A percentile compares a stretch with the other conserved stretches of the same genome.
Conservation (phyloP, 2,113 vertebrate genomes). For the Emydura subglobosa region DNA sequence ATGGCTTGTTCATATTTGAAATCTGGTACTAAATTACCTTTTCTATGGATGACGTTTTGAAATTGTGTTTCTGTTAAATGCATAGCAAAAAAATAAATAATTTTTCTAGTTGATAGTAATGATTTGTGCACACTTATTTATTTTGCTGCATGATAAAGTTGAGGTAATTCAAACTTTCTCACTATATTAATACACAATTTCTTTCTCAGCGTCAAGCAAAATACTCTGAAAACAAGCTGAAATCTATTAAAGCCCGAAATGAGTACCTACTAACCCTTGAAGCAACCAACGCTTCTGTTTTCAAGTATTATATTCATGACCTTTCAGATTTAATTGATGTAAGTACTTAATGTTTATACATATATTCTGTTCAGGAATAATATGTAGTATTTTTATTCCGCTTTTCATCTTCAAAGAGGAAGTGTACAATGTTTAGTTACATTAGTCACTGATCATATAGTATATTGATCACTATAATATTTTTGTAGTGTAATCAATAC, state of each 20-base stretch:
- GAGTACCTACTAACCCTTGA: slow-evolving; percentile 98
- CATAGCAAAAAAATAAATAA: background rate
- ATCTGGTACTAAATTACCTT: slow-evolving; percentile 22
- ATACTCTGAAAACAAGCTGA: slow-evolving; percentile 99
- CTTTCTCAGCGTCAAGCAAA: slow-evolving; percentile 95
- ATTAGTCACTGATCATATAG: background rate
- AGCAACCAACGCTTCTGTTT: slow-evolving; percentile 96
- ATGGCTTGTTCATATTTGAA: slow-evolving; percentile 46
- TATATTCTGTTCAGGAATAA: slow-evolving; percentile 32
- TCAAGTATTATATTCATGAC: slow-evolving; percentile 99
- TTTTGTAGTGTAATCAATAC: background rate
- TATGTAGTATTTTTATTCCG: background rate
- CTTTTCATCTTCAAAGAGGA: background rate
- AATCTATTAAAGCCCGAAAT: slow-evolving; percentile 98
- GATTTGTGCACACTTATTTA: background rate
- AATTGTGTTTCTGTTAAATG: slow-evolving; percentile 9
- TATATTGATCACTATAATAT: fast-evolving
- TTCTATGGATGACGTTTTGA: background rate
- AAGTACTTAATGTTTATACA: slow-evolving; percentile 79
- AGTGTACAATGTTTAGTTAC: background rate
- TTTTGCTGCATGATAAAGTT: slow-evolving; percentile 5
- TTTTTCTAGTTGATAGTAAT: slow-evolving; percentile 1
- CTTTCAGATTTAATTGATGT: slow-evolving; percentile 97
- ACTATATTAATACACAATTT: slow-evolving; percentile 16
- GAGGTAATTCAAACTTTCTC: slow-evolving; percentile 21